phyloP scores from a whole-genome alignment of 1,140 invertebrate genomes.

The Lepidurus packardi region DNA sequence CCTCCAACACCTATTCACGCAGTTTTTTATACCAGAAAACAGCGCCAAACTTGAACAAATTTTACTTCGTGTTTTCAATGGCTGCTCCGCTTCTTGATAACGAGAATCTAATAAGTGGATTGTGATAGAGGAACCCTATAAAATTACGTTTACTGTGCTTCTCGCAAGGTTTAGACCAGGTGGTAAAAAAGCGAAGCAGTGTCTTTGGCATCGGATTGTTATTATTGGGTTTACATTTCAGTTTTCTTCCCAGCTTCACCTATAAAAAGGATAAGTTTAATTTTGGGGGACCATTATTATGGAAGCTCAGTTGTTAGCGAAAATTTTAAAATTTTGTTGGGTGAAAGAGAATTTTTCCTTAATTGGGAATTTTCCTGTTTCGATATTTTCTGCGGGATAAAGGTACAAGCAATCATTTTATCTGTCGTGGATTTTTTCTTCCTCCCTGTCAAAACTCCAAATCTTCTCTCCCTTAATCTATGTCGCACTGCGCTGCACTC shows the following conservation, averaged over 20 bases:
- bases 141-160: background rate
- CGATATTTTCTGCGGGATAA: background rate
- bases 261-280: background rate
- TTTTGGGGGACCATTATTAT: slow-evolving; percentile 7
- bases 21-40: slow-evolving; percentile 10
- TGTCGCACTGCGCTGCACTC: slow-evolving; percentile 16
- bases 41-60: background rate
- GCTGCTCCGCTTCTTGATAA: background rate
- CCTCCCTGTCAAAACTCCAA: slow-evolving; percentile 8
- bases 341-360: too few relatives aligned
- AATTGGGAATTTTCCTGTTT: background rate
- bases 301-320: background rate
- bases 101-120: slow-evolving; percentile 14
- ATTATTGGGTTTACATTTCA: background rate
- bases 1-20: background rate
- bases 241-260: background rate
- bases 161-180: background rate
- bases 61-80: background rate
- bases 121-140: background rate
- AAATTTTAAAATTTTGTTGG: too few relatives aligned
- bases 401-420: slow-evolving; percentile 1
- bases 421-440: slow-evolving; percentile 12
- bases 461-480: slow-evolving; percentile 22
- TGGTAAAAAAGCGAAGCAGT: background rate
- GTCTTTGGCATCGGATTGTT: background rate